A percentile compares a stretch with the other conserved stretches of the same genome.
Evolutionary conservation across 2,113 vertebrate genomes (phyloP).

Genomic region (Melanotaenia duboulayi): DNA sequence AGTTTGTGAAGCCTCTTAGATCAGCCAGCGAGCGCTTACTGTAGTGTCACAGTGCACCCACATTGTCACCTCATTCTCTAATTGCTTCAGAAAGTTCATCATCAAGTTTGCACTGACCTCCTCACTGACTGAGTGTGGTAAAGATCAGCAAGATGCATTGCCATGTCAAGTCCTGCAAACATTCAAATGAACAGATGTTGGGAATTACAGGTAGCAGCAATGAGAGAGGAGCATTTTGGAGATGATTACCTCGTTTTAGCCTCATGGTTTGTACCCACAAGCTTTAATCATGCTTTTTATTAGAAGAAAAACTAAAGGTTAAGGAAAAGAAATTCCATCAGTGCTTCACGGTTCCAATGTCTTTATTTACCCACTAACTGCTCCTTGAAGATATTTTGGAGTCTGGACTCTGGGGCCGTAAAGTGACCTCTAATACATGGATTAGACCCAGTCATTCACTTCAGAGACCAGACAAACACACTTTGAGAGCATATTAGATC

Average conservation of each 20-base stretch:
- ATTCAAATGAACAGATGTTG: neutral
- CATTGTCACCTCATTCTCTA: constrained; percentile 6
- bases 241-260: constrained; percentile 6
- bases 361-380: constrained; percentile 48
- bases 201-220: constrained; percentile 9
- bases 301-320: constrained; percentile 7
- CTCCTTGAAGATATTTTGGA: constrained; percentile 47
- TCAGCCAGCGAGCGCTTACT: constrained; percentile 13
- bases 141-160: neutral
- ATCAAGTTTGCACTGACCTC: neutral
- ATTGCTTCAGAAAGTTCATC: constrained; percentile 14
- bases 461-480: constrained; percentile 59
- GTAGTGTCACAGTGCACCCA: constrained; percentile 11
- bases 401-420: constrained; percentile 45
- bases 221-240: neutral
- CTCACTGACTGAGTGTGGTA: neutral
- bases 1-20: constrained; percentile 8
- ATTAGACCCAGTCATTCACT: constrained; percentile 64
- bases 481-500: constrained; percentile 63
- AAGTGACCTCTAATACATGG: constrained; percentile 69
- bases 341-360: constrained; percentile 7
- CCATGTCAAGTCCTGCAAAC: neutral
- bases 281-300: constrained; percentile 30
- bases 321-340: constrained; percentile 31
- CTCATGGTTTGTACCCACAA: constrained; percentile 1